phyloP scores from a whole-genome alignment of 2,797 vertebrate genomes.

The Parauchenoglanis ngamensis region DNA sequence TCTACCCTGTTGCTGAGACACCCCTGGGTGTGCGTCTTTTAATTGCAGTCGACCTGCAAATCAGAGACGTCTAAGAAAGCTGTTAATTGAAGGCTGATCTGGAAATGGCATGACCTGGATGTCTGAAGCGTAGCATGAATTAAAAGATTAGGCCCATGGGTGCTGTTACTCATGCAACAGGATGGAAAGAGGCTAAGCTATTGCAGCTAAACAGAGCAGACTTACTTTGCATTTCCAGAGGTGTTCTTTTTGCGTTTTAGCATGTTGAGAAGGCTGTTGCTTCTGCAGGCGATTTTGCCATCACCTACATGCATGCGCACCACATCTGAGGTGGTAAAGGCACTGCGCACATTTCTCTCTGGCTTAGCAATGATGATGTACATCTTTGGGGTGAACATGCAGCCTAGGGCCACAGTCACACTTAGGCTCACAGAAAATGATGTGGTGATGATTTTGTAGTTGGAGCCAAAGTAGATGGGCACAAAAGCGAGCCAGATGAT shows the following conservation, averaged over 20 bases:
- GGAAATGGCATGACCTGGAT: conserved; percentile 65
- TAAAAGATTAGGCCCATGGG: conserved; percentile 67
- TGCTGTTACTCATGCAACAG: conserved; percentile 70
- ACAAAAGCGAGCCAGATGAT: conserved; percentile 99
- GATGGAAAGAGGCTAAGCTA: conserved; percentile 60
- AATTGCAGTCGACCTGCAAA: conserved; percentile 61
- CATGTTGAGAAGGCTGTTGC: conserved; percentile 94
- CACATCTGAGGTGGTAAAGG: conserved; percentile 96
- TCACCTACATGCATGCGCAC: conserved; percentile 98
- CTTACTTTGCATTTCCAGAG: conserved; percentile 91
- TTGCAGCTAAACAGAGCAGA: conserved; percentile 55
- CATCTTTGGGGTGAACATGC: conserved; percentile 99
- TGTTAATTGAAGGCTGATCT: conserved; percentile 71
- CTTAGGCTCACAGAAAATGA: conserved; percentile 97
- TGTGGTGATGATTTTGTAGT: conserved; percentile 99
- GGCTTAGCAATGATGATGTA: conserved; percentile 98
- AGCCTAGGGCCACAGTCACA: conserved; percentile 93
- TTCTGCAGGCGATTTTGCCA: conserved; percentile 90
- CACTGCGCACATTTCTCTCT: conserved; percentile 94
- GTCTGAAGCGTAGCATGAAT: conserved; percentile 71
- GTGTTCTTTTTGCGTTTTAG: conserved; percentile 95
- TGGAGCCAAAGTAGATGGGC: conserved; percentile 98
- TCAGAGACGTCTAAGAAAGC: conserved; percentile 61
- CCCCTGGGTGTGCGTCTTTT: conserved; percentile 72
- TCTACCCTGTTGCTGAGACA: conserved; percentile 63